These are phyloP conservation scores for Anguilla pacifica DNA, from an alignment of 2,797 vertebrate genomes.

Conservation along the genomic window DNA sequence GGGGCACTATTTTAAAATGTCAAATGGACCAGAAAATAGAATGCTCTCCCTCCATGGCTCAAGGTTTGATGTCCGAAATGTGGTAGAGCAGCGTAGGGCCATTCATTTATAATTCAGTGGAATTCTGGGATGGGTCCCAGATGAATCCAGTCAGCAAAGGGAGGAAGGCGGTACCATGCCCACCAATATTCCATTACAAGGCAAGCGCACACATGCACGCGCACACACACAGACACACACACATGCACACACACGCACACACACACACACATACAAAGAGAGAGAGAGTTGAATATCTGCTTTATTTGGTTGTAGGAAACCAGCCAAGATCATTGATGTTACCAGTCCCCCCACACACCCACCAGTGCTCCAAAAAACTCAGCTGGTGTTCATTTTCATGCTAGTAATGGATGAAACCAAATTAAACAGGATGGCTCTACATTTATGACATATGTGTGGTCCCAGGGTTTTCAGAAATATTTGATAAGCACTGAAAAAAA, in stretches of 20 bases:
- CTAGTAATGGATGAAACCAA: constrained; percentile 59
- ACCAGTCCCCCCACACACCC: background rate
- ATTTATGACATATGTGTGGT: constrained; percentile 28
- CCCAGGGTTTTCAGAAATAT: constrained; percentile 5
- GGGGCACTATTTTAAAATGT: constrained; percentile 6
- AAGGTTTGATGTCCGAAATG: background rate
- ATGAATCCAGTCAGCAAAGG: background rate
- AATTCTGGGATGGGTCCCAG: background rate
- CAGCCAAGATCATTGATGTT: constrained; percentile 12
- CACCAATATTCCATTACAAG: background rate
- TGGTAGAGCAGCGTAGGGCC: background rate
- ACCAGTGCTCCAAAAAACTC: background rate
- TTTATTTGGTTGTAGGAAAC: background rate
- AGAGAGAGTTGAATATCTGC: background rate
- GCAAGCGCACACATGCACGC: background rate
- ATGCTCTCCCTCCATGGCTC: background rate
- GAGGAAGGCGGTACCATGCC: background rate
- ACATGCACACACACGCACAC: background rate
- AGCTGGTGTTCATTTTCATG: constrained; percentile 7
- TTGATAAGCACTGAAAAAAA: constrained; percentile 13
- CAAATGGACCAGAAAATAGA: background rate
- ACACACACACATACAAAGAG: background rate
- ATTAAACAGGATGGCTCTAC: constrained; percentile 46
- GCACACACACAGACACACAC: background rate
- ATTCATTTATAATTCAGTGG: background rate